Evolutionary conservation across 2,113 vertebrate species (phyloP).

Genomic region (Osmerus eperlanus): DNA sequence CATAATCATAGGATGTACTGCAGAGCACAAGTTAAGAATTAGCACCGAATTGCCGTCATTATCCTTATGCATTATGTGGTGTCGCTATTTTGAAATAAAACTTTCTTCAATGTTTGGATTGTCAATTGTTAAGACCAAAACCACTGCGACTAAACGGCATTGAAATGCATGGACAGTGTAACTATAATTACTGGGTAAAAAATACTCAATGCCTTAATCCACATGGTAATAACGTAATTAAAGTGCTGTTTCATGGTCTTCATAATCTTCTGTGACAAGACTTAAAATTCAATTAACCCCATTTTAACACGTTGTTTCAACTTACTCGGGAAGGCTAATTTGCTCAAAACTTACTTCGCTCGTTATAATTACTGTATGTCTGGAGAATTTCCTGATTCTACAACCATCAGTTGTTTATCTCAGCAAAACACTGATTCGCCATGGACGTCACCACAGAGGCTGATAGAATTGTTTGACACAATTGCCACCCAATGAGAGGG

Average conservation of each 20-base stretch:
- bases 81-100: constrained; percentile 38
- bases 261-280: constrained; percentile 75
- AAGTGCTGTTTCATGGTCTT: constrained; percentile 69
- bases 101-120: constrained; percentile 46
- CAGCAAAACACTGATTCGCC: constrained; percentile 34
- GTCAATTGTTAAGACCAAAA: constrained; percentile 46
- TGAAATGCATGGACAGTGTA: constrained; percentile 62
- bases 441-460: constrained; percentile 27
- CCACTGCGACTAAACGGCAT: constrained; percentile 54
- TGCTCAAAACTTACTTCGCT: constrained; percentile 66
- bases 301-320: constrained; percentile 76
- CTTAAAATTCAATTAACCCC: constrained; percentile 79
- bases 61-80: constrained; percentile 32
- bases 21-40: constrained; percentile 13
- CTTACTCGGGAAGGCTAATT: constrained; percentile 68
- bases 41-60: constrained; percentile 37
- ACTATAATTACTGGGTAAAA: constrained; percentile 67
- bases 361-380: constrained; percentile 57
- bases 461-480: constrained; percentile 6
- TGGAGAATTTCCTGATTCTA: constrained; percentile 53
- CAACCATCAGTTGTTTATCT: constrained; percentile 64
- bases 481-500: constrained; percentile 19
- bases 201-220: constrained; percentile 71
- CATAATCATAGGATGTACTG: constrained; percentile 39
- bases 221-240: constrained; percentile 75